Percentiles rank a stretch among this genome's conserved stretches.
These are phyloP conservation scores for Linepithema humile DNA, from an alignment of 1,140 invertebrate genomes.

Conservation along the genomic window DNA sequence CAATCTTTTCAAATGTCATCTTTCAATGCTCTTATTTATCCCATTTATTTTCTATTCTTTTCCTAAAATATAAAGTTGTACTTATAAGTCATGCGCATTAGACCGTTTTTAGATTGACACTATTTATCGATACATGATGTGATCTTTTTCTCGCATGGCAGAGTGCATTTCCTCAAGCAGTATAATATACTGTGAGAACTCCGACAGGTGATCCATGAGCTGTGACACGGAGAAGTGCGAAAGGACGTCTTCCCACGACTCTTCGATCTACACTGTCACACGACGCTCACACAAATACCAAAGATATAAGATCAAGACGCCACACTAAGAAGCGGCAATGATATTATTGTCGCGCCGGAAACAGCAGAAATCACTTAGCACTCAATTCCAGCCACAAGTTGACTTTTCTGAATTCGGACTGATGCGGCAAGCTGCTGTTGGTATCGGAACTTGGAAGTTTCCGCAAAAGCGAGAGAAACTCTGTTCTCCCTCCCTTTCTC, in stretches of 20 bases:
- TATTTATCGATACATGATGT: constrained; percentile 43
- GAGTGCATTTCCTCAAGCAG: constrained; percentile 33
- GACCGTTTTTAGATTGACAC: constrained; percentile 39
- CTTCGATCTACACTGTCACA: constrained; percentile 49
- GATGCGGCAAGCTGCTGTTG: constrained; percentile 45
- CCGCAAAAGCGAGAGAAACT: constrained; percentile 47
- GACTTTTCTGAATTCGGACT: constrained; percentile 66
- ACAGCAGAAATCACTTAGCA: constrained; percentile 79
- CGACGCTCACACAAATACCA: constrained; percentile 19
- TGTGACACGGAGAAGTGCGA: constrained; percentile 48
- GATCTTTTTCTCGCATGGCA: constrained; percentile 56
- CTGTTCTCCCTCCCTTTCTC: neutral
- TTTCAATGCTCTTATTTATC: no score
- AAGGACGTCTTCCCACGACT: constrained; percentile 43
- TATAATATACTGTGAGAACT: constrained; percentile 64
- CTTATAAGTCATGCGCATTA: constrained; percentile 29
- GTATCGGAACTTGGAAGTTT: constrained; percentile 29
- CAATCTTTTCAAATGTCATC: no score
- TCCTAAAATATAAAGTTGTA: no score
- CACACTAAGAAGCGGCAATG: constrained; percentile 1
- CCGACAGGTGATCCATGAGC: constrained; percentile 61
- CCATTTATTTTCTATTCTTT: no score
- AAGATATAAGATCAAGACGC: constrained; percentile 15
- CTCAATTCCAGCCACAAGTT: constrained; percentile 63
- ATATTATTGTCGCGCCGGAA: constrained; percentile 50